A percentile compares a stretch with the other conserved stretches of the same genome.
These are phyloP conservation scores for Triplophysa dalaica DNA, from an alignment of 2,113 vertebrate genomes.

Conservation along the genomic window DNA sequence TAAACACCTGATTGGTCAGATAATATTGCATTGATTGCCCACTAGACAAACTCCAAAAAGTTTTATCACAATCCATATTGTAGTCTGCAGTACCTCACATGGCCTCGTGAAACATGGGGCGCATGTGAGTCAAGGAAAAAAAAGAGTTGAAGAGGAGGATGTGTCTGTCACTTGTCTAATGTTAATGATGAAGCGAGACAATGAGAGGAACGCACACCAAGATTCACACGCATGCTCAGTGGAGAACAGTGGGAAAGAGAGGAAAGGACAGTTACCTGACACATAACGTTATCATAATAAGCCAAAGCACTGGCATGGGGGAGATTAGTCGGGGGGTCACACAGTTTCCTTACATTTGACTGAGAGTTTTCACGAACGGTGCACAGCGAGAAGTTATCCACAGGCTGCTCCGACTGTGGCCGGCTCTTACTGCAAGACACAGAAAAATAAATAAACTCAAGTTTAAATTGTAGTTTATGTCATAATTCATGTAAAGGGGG, in stretches of 20 bases:
- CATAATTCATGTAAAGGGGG: neutral
- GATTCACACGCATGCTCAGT: neutral
- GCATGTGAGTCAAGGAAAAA: neutral
- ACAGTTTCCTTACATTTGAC: slow-evolving; percentile 93
- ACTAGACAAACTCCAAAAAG: neutral
- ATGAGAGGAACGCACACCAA: neutral
- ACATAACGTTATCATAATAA: slow-evolving; percentile 84
- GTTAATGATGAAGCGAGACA: neutral
- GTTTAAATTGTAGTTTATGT: neutral
- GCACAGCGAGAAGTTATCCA: slow-evolving; percentile 95
- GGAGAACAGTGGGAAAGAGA: slow-evolving; percentile 52
- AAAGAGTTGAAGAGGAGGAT: neutral
- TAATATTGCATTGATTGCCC: neutral
- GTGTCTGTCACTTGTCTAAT: neutral
- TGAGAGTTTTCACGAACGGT: slow-evolving; percentile 96
- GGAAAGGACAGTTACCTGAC: slow-evolving; percentile 68
- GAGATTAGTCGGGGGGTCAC: slow-evolving; percentile 69
- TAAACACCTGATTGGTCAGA: no score
- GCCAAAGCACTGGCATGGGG: slow-evolving; percentile 76
- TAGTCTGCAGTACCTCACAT: neutral
- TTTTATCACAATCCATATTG: neutral
- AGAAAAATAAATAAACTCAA: neutral
- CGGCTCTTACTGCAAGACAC: slow-evolving; percentile 79
- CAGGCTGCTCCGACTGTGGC: slow-evolving; percentile 89
- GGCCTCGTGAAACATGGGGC: neutral